These are phyloP conservation scores for Rallus limicola DNA, from an alignment of 2,113 vertebrate genomes.

Conservation along the genomic window DNA sequence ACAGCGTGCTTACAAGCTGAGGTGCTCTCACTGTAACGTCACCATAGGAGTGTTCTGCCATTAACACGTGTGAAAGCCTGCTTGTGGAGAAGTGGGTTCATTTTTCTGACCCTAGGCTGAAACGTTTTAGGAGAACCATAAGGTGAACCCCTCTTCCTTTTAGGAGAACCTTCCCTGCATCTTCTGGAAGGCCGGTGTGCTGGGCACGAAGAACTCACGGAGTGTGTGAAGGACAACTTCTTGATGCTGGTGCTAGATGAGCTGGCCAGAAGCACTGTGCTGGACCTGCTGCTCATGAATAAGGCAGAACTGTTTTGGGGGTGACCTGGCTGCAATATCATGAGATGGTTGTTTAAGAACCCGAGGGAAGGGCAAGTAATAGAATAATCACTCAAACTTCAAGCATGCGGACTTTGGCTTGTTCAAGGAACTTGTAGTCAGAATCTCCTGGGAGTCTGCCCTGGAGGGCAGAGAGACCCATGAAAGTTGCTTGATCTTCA, in stretches of 20 bases:
- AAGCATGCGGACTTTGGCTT: not conserved
- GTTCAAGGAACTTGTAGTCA: slow-evolving; percentile 8
- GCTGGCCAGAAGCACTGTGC: not conserved
- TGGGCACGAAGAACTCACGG: not conserved
- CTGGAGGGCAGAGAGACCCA: slow-evolving; percentile 6
- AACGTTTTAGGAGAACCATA: not conserved
- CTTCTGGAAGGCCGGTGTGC: not conserved
- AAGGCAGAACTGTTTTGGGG: not conserved
- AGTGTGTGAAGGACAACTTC: not conserved
- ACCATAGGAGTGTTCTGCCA: not conserved
- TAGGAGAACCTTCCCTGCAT: not conserved
- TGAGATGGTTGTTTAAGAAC: not conserved
- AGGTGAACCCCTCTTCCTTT: too few species aligned
- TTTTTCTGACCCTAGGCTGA: not conserved
- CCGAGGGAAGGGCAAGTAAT: not conserved
- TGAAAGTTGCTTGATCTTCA: slow-evolving; percentile 44
- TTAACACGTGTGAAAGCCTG: not conserved
- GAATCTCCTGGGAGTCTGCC: slow-evolving; percentile 28
- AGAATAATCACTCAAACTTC: not conserved
- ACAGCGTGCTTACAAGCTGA: accelerated
- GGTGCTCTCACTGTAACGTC: accelerated
- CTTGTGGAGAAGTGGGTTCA: not conserved
- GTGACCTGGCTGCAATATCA: not conserved
- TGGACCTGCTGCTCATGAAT: not conserved
- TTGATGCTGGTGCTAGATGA: not conserved